Conservation (phyloP, 2,888 invertebrate genomes). For the Timandra comae region DNA sequence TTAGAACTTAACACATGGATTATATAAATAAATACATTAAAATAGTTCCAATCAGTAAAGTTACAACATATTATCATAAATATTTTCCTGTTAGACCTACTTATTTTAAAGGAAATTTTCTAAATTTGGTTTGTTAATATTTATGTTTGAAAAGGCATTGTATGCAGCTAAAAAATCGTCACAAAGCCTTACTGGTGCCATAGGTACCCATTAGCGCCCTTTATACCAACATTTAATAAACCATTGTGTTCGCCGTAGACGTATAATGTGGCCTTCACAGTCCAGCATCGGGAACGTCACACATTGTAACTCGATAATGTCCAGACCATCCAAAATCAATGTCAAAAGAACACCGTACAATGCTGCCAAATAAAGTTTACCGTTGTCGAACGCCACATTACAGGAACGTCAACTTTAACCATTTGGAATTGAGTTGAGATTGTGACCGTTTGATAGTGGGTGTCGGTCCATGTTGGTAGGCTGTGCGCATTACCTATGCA, state of each 20-base stretch:
- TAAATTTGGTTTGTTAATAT: too few relatives aligned
- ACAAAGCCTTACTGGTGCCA: too few relatives aligned
- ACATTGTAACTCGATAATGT: slow-evolving; percentile 47
- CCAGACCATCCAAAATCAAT: slow-evolving; percentile 58
- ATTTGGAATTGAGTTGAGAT: slow-evolving; percentile 22
- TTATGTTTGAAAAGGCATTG: too few relatives aligned
- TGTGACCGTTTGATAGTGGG: slow-evolving; percentile 16
- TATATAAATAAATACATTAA: too few relatives aligned
- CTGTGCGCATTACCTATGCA: slow-evolving; percentile 60
- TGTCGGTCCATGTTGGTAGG: slow-evolving; percentile 30
- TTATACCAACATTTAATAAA: slow-evolving; percentile 28
- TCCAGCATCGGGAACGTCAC: slow-evolving; percentile 33
- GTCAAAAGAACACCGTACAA: slow-evolving; percentile 60
- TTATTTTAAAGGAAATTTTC: too few relatives aligned
- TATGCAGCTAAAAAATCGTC: too few relatives aligned
- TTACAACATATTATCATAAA: too few relatives aligned
- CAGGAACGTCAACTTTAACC: slow-evolving; percentile 34
- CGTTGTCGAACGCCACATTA: slow-evolving; percentile 26
- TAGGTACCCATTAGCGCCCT: slow-evolving; percentile 24
- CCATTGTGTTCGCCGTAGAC: slow-evolving; percentile 33
- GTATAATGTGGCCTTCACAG: slow-evolving; percentile 36
- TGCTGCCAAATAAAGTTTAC: slow-evolving; percentile 47
- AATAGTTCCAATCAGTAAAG: too few relatives aligned
- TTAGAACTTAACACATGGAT: too few relatives aligned
- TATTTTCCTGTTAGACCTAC: too few relatives aligned